Percentiles rank a stretch among this genome's conserved stretches.
These are phyloP conservation scores for Gymnocheta viridis DNA, from an alignment of 2,888 invertebrate species.

Conservation along the genomic window DNA sequence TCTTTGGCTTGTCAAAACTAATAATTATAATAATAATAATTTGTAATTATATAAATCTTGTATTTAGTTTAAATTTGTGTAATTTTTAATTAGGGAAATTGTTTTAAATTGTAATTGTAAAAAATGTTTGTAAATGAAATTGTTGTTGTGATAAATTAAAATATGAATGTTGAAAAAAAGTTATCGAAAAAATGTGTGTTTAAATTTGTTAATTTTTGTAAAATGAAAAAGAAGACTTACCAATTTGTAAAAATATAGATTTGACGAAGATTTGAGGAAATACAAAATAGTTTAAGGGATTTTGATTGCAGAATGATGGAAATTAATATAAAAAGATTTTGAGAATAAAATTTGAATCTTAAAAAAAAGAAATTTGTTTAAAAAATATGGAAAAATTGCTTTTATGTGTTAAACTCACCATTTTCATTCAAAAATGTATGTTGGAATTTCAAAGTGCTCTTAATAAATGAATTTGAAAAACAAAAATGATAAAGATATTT, in stretches of 20 bases:
- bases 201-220: background rate
- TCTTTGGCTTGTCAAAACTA: background rate
- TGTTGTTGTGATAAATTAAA: conserved; percentile 49
- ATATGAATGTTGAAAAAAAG: conserved; percentile 8
- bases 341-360: background rate
- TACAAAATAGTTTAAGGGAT: background rate
- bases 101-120: background rate
- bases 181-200: background rate
- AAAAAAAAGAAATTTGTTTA: background rate
- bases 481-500: too few relatives aligned
- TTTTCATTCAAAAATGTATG: too few relatives aligned
- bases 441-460: too few relatives aligned
- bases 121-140: conserved; percentile 23
- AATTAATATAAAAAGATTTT: background rate
- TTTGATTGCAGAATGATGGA: background rate
- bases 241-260: background rate
- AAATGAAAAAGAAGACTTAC: background rate
- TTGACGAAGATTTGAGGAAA: background rate
- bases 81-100: background rate
- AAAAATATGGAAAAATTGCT: too few relatives aligned
- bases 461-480: too few relatives aligned
- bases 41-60: too few relatives aligned
- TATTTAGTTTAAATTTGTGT: background rate
- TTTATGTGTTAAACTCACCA: too few relatives aligned
- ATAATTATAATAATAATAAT: background rate